Evolutionary conservation across 2,113 vertebrate species (phyloP).

Genomic region (Epinephelus fuscoguttatus): DNA sequence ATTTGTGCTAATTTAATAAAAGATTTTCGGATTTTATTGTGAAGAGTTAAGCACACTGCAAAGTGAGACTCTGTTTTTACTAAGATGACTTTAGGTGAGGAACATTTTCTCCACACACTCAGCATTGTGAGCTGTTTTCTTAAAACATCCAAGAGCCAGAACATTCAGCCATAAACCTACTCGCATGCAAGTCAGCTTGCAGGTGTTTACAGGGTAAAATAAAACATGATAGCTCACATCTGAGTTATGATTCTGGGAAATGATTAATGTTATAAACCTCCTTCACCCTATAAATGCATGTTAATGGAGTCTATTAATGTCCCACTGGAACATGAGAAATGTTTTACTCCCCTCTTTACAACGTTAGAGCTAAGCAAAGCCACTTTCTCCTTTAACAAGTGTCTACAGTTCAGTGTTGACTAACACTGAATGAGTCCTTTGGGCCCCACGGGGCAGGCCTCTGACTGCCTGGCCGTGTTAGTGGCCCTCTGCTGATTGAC

Average conservation of each 20-base stretch:
- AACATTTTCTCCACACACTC: neutral
- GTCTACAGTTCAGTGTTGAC: conserved; percentile 20
- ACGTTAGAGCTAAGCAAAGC: neutral
- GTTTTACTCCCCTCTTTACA: neutral
- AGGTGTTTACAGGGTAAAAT: conserved; percentile 47
- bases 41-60: neutral
- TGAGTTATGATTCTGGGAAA: neutral
- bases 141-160: conserved; percentile 1
- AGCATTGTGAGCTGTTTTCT: neutral
- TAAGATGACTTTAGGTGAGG: neutral
- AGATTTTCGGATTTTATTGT: neutral
- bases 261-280: neutral
- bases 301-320: conserved; percentile 1
- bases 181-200: conserved; percentile 19
- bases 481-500: conserved; percentile 73
- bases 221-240: conserved; percentile 11
- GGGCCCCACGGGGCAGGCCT: conserved; percentile 17
- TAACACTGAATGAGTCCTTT: neutral
- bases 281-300: neutral
- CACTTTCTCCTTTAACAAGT: conserved; percentile 4
- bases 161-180: conserved; percentile 13
- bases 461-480: conserved; percentile 41
- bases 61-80: neutral
- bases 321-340: neutral
- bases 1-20: neutral